Evolutionary conservation across 2,888 invertebrate species (phyloP).

Genomic region (Chaitophorus viminalis): DNA sequence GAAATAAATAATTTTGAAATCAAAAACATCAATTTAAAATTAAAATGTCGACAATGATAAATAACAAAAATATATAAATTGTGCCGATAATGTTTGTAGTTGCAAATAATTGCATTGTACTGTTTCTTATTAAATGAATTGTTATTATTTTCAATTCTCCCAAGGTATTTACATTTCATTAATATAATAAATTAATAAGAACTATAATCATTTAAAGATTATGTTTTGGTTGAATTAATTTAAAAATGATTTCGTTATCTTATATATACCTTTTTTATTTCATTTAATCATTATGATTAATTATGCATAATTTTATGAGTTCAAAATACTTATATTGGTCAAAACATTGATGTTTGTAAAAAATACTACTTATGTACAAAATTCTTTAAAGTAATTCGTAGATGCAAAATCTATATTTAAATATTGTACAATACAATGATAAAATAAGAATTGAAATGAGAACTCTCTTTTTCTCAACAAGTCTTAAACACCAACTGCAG

Average conservation of each 20-base stretch:
- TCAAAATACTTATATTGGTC: not conserved
- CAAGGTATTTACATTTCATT: not conserved
- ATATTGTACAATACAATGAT: not conserved
- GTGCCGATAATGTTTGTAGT: not conserved
- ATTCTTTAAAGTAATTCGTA: not conserved
- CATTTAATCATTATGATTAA: not conserved
- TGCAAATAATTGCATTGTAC: not conserved
- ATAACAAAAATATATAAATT: not conserved
- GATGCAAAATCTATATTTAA: not conserved
- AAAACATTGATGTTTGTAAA: not conserved
- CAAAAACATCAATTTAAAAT: not conserved
- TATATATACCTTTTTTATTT: not conserved
- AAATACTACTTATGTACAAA: not conserved
- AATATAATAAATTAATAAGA: not conserved
- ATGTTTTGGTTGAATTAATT: not conserved
- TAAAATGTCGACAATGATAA: not conserved
- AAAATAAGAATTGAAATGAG: not conserved
- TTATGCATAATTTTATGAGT: not conserved
- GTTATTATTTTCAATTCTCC: not conserved
- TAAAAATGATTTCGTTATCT: not conserved
- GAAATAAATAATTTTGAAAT: not conserved
- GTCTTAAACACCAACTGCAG: not conserved
- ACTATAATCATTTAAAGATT: not conserved
- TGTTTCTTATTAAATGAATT: not conserved
- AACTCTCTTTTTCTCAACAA: not conserved